Percentiles rank a stretch among this genome's conserved stretches.
phyloP scores from a whole-genome alignment of 2,797 vertebrate species.

The Prunella strophiata region DNA sequence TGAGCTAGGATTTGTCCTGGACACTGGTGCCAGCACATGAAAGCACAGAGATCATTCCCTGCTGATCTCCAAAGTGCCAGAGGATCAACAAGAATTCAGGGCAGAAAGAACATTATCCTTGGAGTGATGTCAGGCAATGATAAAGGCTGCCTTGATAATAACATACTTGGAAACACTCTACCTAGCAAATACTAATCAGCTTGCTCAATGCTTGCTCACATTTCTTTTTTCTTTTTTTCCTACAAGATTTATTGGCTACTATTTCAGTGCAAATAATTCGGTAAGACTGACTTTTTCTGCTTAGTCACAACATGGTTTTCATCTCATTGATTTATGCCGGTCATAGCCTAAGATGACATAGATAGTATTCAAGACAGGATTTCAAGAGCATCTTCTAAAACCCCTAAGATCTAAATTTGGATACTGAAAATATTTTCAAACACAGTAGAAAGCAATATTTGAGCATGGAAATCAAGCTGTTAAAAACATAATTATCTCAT shows the following conservation, averaged over 20 bases:
- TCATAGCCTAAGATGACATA: fast-evolving
- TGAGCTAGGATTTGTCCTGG: neutral
- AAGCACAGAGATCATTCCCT: neutral
- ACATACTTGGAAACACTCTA: neutral
- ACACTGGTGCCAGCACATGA: neutral
- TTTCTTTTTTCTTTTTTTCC: neutral
- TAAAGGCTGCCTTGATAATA: neutral
- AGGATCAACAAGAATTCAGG: neutral
- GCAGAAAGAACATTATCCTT: fast-evolving
- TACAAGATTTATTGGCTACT: neutral
- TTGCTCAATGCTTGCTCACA: neutral
- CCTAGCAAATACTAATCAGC: neutral
- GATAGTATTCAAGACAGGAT: neutral
- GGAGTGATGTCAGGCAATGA: neutral
- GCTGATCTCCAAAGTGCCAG: neutral
- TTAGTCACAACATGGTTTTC: neutral
- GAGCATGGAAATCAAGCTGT: neutral
- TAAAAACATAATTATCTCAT: neutral
- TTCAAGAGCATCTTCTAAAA: neutral
- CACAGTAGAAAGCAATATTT: neutral
- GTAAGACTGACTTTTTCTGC: neutral
- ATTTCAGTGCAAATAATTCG: neutral
- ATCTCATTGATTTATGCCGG: neutral
- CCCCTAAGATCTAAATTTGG: neutral
- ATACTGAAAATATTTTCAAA: neutral